These are phyloP conservation scores for Alectoris magna DNA, from an alignment of 2,797 vertebrate genomes.

Conservation along the genomic window DNA sequence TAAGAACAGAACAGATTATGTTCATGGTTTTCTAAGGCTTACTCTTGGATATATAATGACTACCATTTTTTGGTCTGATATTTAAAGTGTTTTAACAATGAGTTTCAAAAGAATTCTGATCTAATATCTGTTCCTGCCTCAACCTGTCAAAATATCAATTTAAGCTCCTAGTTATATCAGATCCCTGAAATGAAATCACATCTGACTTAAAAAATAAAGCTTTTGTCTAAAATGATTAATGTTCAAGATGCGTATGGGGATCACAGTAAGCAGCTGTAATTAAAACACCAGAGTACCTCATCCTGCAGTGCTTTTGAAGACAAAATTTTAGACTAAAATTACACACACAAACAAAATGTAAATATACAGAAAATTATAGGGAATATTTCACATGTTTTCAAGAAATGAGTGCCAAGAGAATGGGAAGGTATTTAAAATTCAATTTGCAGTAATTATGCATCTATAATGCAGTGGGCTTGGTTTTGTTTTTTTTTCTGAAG, in stretches of 20 bases:
- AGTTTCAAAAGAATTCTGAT: conserved; percentile 12
- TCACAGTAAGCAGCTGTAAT: background rate
- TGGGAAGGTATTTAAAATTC: conserved; percentile 3
- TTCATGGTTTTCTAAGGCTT: background rate
- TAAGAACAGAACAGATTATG: background rate
- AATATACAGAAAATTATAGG: background rate
- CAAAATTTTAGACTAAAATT: background rate
- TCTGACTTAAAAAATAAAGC: background rate
- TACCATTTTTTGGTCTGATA: background rate
- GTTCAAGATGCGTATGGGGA: background rate
- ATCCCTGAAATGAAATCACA: background rate
- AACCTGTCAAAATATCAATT: conserved; percentile 32
- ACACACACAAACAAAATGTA: background rate
- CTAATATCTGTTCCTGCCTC: background rate
- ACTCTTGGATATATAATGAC: background rate
- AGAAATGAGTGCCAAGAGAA: background rate
- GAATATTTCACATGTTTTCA: background rate
- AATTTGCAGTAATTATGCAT: background rate
- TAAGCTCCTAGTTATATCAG: background rate
- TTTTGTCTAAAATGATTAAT: background rate
- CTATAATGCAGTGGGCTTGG: background rate
- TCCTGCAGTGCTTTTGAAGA: background rate
- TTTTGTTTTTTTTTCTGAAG: background rate
- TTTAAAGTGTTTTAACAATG: background rate
- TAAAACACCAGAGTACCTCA: background rate